phyloP scores from a whole-genome alignment of 2,113 vertebrate genomes.

The Mirza zaza region DNA sequence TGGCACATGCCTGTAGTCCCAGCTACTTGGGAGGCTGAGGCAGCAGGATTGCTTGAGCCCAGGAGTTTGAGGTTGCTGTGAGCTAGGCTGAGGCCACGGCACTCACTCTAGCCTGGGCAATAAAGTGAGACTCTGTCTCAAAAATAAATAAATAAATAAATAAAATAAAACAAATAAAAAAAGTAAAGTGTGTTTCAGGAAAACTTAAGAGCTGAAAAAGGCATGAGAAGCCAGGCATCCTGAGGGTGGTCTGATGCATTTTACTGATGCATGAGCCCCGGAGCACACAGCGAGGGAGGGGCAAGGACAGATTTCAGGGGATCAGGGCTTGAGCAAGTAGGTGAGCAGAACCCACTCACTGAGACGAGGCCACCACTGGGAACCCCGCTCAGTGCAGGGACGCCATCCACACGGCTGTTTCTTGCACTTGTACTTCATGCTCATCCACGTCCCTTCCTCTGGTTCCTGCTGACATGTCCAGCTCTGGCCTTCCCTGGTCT shows the following conservation, averaged over 20 bases:
- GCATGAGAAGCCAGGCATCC: rapidly evolving
- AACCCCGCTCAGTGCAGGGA: not conserved
- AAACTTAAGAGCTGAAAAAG: too few species aligned
- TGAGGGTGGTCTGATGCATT: rapidly evolving
- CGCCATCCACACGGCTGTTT: not conserved
- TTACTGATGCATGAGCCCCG: rapidly evolving
- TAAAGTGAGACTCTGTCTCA: too few species aligned
- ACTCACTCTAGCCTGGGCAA: too few species aligned
- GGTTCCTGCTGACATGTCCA: rapidly evolving
- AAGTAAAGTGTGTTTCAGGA: not conserved
- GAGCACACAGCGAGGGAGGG: too few species aligned
- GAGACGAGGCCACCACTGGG: rapidly evolving
- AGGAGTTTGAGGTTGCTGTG: too few species aligned
- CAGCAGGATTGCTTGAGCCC: too few species aligned
- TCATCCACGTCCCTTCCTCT: not conserved
- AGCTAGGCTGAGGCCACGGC: too few species aligned
- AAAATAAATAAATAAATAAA: too few species aligned
- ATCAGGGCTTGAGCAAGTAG: not conserved
- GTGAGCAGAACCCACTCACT: rapidly evolving
- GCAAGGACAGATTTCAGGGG: not conserved
- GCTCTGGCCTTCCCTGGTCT: not conserved
- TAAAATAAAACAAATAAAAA: too few species aligned
- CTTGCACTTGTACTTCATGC: too few species aligned
- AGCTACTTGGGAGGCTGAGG: too few species aligned
- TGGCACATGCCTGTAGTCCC: too few species aligned